Base-by-base conservation (phyloP, 2,888 invertebrate genomes). In the Dryobota labecula region DNA sequence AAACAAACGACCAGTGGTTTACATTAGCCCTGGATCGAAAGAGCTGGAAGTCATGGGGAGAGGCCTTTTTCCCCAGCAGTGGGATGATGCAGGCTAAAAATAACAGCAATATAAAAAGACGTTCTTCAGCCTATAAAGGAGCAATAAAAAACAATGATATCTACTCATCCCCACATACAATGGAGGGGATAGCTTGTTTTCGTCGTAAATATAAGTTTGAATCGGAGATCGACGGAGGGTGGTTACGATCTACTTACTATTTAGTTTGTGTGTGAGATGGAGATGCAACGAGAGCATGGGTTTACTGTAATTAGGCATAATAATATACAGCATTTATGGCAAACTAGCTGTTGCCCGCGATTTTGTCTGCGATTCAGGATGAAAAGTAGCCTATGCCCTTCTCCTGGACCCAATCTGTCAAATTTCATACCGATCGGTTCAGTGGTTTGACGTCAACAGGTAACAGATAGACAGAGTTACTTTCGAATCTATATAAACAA, bases 121-220 rank as follows among this genome's bases (percentile, higher is more conserved):
- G 24, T 38, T 47, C 3, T 47, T 20, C 20, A 15, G 9, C 27
- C 27, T 30, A 62, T 62, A 11, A 56, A 61, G 63, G 8, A 30
- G 33, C n/a, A 63, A 60, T 54, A 60, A 76, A 74, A 63, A 54
- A 43, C 63, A 60, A 76, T 54, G 27, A 36, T 49, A 33, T 33
- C 27, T 45, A 38, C 13, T 30, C 18, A 30, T 5, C 24, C 24
- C 18, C 1, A 51, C 9, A 41, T 27, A 60, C 27, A 47, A 51
- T 20, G 13, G 43, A 51, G 38, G 49, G 57, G 27, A 67, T 62
- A 20, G 61, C 41, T 70, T 76, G 53, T 76, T 76, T 76, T 53
- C 58, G 62, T 76, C 75, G 70, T 76, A 76, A 70, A 63, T 63
- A 76, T 20, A 76, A 63, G 70, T 70, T 70, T 63, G 69, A 70